Evolutionary conservation across 1,140 invertebrate species (phyloP).

Genomic region (Heliconius eleuchia): DNA sequence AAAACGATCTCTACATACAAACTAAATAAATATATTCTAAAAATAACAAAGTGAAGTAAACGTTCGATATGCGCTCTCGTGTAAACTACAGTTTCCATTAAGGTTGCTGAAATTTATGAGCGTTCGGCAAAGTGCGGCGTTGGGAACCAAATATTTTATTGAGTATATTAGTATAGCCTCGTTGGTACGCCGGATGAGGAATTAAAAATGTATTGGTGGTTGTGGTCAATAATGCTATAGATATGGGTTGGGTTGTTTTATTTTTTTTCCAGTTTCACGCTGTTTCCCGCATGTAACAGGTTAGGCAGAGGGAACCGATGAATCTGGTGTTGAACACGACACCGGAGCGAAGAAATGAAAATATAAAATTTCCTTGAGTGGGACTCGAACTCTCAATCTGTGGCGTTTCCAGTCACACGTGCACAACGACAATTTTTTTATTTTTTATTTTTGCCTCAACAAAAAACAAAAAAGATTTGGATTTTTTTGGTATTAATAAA

Average conservation of each 20-base stretch:
- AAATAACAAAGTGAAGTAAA: not conserved
- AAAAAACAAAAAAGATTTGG: too few species aligned
- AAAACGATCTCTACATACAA: not conserved
- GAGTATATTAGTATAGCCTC: not conserved
- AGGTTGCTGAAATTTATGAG: slow-evolving; percentile 4
- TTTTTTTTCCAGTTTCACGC: too few species aligned
- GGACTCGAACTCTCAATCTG: too few species aligned
- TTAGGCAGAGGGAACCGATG: not conserved
- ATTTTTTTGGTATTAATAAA: too few species aligned
- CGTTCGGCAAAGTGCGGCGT: not conserved
- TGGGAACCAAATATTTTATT: slow-evolving; percentile 4
- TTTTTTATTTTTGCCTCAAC: too few species aligned
- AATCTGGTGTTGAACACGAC: too few species aligned
- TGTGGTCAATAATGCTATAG: not conserved
- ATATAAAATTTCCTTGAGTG: too few species aligned
- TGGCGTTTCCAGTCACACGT: too few species aligned
- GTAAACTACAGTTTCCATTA: slow-evolving; percentile 10
- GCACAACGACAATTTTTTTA: too few species aligned
- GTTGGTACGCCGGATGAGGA: not conserved
- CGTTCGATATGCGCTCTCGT: not conserved
- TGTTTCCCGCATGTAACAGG: not conserved
- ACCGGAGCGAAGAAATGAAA: too few species aligned
- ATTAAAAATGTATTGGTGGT: slow-evolving; percentile 3
- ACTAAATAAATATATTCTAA: not conserved
- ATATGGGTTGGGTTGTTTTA: too few species aligned